Percentiles rank a stretch among this genome's conserved stretches.
Evolutionary conservation across 92 coral and sea anemone species (phyloP).

Genomic region (Diadumene lineata): DNA sequence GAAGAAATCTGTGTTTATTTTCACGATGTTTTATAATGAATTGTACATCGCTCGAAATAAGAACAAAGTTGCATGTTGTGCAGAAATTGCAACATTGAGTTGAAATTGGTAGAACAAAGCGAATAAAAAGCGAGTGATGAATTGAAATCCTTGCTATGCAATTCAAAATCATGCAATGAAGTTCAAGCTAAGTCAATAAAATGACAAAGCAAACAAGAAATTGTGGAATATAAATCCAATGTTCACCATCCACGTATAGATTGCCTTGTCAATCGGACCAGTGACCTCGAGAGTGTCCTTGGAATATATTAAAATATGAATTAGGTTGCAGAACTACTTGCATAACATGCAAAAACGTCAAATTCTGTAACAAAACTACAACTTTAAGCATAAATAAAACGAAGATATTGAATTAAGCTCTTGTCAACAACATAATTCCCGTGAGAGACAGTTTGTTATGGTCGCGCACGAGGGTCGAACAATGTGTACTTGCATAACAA

Average conservation of each 20-base stretch:
- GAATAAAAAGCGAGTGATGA: too few relatives aligned
- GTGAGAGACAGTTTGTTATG: neutral
- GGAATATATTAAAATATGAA: neutral
- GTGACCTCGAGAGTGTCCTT: neutral
- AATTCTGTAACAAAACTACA: neutral
- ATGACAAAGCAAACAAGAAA: too few relatives aligned
- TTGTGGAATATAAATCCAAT: too few relatives aligned
- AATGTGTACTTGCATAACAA: conserved; percentile 4
- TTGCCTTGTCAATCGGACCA: neutral
- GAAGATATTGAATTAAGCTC: neutral
- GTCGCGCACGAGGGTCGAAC: neutral
- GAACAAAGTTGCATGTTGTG: neutral
- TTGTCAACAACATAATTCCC: conserved; percentile 10
- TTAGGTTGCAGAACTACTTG: neutral
- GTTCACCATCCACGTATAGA: too few relatives aligned
- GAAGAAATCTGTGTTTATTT: too few relatives aligned
- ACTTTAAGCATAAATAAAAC: neutral
- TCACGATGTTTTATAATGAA: too few relatives aligned
- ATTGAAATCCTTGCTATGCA: too few relatives aligned
- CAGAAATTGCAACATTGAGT: neutral
- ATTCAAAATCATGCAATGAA: too few relatives aligned
- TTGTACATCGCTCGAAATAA: neutral
- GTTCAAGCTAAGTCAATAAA: too few relatives aligned
- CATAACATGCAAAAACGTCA: neutral
- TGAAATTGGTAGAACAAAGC: too few relatives aligned